Base-by-base conservation (phyloP, 2,888 invertebrate genomes). In the Yponomeuta cagnagella region DNA sequence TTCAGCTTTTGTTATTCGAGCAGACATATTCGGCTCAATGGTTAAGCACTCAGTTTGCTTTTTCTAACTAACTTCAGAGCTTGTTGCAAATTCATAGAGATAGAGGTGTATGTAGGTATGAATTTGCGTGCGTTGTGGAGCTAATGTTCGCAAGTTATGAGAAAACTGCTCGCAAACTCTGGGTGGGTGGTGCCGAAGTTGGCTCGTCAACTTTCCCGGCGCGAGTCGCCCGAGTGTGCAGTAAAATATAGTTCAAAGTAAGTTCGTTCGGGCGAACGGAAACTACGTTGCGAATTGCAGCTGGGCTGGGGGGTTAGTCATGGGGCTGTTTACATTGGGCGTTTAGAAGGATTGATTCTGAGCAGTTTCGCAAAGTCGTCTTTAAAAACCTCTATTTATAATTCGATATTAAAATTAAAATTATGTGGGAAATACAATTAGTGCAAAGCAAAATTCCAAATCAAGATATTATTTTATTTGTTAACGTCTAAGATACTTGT, bases 171-270 rank as follows among this genome's bases (percentile, higher is more conserved):
- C 78, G 78, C 77, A 78, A 82, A 78, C 67, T 72, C 63, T 9
- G 66, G 71, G 68, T 72, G 72, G 70, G 71, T 71, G 72, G 68
- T 63, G 70, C 65, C 70, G 72, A 72, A 70, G 72, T 74, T 75
- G 77, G 76, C 74, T 77, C 83, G 81, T 82, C 81, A 83, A 83
- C 83, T 84, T 80, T 80, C 78, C 78, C 76, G 74, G 79, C 79
- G 78, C 80, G 78, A 83, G 82, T 81, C 83, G 79, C 78, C 77
- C 74, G 79, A 81, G 79, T 81, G 78, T 78, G 81, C 81, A 77
- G 80, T 83, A 81, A 84, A 85, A 86, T 87, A 84, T 87, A 87
- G 87, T 86, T 84, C 86, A 84, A 85, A 86, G 81, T 84, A 81
- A 82, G 79, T 82, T 79, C 75, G 79, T 82, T 79, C 75, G 73